Conservation (phyloP, 92 coral and sea anemone species). For the Porites lobata region DNA sequence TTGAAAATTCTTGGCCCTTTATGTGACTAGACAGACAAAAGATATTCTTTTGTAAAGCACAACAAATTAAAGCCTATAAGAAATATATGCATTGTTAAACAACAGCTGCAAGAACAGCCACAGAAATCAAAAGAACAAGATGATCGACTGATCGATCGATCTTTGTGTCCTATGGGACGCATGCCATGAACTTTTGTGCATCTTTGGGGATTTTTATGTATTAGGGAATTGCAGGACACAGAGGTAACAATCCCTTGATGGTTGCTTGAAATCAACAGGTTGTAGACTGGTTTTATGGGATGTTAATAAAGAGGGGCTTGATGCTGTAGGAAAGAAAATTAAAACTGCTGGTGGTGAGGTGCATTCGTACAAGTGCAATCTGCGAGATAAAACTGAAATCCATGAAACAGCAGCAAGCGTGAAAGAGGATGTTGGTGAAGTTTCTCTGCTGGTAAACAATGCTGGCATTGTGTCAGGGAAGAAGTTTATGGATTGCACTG, state of each 20-base stretch:
- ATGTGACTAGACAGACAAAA: no score
- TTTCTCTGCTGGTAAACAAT: constrained; percentile 89
- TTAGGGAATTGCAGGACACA: no score
- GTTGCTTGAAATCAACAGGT: constrained; percentile 51
- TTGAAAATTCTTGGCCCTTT: no score
- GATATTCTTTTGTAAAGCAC: no score
- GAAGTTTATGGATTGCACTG: constrained; percentile 79
- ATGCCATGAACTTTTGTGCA: no score
- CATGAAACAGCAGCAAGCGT: constrained; percentile 73
- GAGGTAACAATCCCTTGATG: background rate
- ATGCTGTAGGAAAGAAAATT: constrained; percentile 82
- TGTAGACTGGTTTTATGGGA: constrained; percentile 95
- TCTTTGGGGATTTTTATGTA: no score
- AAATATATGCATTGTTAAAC: no score
- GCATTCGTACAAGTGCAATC: constrained; percentile 79
- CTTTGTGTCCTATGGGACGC: no score
- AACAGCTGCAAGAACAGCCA: no score
- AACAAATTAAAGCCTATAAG: no score
- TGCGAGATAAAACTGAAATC: constrained; percentile 78
- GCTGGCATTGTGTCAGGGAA: constrained; percentile 94
- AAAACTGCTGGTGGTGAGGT: constrained; percentile 73
- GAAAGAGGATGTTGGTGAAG: constrained; percentile 83
- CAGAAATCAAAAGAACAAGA: no score
- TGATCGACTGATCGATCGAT: no score
- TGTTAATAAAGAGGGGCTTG: constrained; percentile 73